phyloP scores from a whole-genome alignment of 2,888 invertebrate genomes.

The Altica lythri region DNA sequence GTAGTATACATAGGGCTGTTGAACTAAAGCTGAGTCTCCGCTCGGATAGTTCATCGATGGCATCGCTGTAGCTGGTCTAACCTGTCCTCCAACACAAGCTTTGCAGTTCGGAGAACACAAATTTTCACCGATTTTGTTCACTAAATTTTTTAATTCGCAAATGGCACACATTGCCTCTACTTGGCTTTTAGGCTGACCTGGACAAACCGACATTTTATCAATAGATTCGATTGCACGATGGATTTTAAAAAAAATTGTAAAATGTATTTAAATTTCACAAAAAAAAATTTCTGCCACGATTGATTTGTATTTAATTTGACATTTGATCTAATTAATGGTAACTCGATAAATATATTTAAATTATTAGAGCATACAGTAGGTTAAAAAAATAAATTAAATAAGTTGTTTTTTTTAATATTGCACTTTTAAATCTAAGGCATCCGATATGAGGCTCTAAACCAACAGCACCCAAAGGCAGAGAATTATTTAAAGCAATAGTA shows the following conservation, averaged over 20 bases:
- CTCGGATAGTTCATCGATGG: too few species aligned
- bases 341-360: background rate
- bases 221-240: too few species aligned
- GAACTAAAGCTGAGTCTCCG: background rate
- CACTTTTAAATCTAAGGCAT: conserved; percentile 30
- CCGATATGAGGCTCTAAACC: conserved; percentile 27
- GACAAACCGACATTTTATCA: too few species aligned
- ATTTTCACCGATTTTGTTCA: conserved; percentile 7
- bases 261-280: conserved; percentile 4
- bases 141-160: conserved; percentile 5
- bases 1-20: background rate
- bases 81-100: background rate
- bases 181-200: too few species aligned
- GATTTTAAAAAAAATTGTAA: conserved; percentile 9
- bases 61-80: conserved; percentile 6
- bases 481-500: conserved; percentile 23
- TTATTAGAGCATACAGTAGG: too few species aligned
- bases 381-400: too few species aligned
- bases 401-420: too few species aligned
- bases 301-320: conserved; percentile 1
- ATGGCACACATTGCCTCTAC: conserved; percentile 1
- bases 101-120: conserved; percentile 1
- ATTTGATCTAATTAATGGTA: conserved; percentile 1
- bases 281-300: conserved; percentile 4
- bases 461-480: conserved; percentile 28